These are phyloP conservation scores for Laterallus jamaicensis DNA, from an alignment of 2,113 vertebrate species.

Conservation along the genomic window DNA sequence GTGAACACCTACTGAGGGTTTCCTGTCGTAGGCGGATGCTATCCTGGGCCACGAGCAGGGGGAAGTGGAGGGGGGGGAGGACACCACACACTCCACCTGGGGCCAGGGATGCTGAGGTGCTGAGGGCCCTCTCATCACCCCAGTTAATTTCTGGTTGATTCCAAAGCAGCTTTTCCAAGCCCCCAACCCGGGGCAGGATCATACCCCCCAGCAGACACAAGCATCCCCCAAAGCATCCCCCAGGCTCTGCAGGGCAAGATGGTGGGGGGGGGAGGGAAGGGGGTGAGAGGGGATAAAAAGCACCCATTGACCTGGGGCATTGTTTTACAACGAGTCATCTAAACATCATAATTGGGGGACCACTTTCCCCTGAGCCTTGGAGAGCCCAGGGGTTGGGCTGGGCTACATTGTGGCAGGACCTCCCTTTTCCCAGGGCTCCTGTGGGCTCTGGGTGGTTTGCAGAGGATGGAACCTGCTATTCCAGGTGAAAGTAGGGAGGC, in stretches of 20 bases:
- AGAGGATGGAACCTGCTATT: rapidly evolving
- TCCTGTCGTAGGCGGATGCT: constrained; percentile 66
- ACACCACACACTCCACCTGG: not conserved
- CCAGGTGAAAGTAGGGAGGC: rapidly evolving
- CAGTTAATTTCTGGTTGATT: rapidly evolving
- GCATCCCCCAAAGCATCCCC: not conserved
- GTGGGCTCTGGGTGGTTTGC: not conserved
- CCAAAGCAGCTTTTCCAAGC: not conserved
- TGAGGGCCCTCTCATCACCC: not conserved
- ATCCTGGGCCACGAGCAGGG: not conserved
- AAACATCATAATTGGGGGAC: rapidly evolving
- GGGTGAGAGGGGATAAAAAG: rapidly evolving
- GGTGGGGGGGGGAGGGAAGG: rapidly evolving
- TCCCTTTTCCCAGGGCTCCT: rapidly evolving
- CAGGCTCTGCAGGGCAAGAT: not conserved
- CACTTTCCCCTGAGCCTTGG: rapidly evolving
- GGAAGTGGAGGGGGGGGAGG: not conserved
- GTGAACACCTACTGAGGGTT: not conserved
- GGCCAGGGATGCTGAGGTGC: not conserved
- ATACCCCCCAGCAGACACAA: not conserved
- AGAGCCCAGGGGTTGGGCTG: rapidly evolving
- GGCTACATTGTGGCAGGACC: rapidly evolving
- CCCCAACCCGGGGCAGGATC: rapidly evolving
- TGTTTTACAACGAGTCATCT: not conserved
- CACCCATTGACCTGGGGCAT: rapidly evolving